Conservation (phyloP, 2,797 vertebrate genomes). For the Muscicapa comitata region DNA sequence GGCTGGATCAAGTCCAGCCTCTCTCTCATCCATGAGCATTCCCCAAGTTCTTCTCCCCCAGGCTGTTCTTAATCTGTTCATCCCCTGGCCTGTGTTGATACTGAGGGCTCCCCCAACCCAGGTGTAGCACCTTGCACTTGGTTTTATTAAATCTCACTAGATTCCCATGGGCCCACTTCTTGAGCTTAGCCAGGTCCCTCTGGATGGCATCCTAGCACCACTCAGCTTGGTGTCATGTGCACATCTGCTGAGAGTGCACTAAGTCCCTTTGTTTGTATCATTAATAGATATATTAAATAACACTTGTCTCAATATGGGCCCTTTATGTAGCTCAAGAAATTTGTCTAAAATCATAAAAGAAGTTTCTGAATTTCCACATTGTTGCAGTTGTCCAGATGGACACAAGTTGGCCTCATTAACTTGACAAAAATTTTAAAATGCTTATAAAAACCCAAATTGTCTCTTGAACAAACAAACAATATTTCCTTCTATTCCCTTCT, state of each 20-base stretch:
- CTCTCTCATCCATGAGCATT: not conserved
- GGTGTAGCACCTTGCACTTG: not conserved
- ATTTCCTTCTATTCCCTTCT: not conserved
- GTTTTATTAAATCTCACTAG: not conserved
- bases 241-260: not conserved
- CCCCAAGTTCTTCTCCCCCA: not conserved
- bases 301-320: not conserved
- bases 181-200: not conserved
- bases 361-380: not conserved
- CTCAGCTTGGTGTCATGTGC: not conserved
- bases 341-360: not conserved
- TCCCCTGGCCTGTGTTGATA: not conserved
- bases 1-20: not conserved
- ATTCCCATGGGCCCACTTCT: not conserved
- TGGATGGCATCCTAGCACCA: not conserved
- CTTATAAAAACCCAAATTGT: not conserved
- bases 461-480: not conserved
- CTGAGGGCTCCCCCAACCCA: rapidly evolving
- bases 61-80: rapidly evolving
- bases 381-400: too few relatives aligned
- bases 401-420: not conserved
- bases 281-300: not conserved
- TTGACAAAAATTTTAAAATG: not conserved
- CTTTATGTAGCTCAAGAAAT: not conserved
- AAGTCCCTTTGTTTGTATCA: not conserved